These are phyloP conservation scores for Cheilosia vulpina DNA, from an alignment of 2,888 invertebrate species.

Conservation along the genomic window DNA sequence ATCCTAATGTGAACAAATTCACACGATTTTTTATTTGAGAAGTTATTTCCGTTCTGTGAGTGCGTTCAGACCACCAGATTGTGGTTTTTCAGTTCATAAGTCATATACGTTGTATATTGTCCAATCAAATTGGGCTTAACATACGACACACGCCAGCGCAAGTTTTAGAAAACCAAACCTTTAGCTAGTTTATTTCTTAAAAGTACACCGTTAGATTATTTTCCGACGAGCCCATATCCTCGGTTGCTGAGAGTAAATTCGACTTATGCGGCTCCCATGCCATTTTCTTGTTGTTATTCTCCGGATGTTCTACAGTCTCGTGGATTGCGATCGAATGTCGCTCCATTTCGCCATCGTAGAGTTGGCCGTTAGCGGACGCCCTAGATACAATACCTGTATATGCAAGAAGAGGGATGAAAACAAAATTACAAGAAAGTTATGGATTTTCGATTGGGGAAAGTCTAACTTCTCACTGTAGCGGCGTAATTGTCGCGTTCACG, in stretches of 20 bases:
- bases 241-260: constrained; percentile 80
- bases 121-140: neutral
- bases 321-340: constrained; percentile 80
- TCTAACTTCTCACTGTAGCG: constrained; percentile 86
- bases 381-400: constrained; percentile 84
- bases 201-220: constrained; percentile 86
- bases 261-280: constrained; percentile 82
- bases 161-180: neutral
- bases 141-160: too few relatives aligned
- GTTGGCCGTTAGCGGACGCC: constrained; percentile 83
- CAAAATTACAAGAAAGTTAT: constrained; percentile 65
- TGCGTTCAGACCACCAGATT: too few relatives aligned
- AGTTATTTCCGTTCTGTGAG: too few relatives aligned
- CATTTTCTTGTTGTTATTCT: constrained; percentile 78
- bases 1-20: too few relatives aligned
- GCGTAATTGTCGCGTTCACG: constrained; percentile 83
- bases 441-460: constrained; percentile 27
- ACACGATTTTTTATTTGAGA: too few relatives aligned
- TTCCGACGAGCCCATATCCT: constrained; percentile 84
- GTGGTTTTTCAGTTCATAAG: too few relatives aligned
- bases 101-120: neutral
- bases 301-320: constrained; percentile 73
- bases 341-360: constrained; percentile 83
- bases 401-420: constrained; percentile 65
- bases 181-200: constrained; percentile 78